Evolutionary conservation across 2,888 invertebrate genomes (phyloP).

Genomic region (Listrodromus nycthemerus): DNA sequence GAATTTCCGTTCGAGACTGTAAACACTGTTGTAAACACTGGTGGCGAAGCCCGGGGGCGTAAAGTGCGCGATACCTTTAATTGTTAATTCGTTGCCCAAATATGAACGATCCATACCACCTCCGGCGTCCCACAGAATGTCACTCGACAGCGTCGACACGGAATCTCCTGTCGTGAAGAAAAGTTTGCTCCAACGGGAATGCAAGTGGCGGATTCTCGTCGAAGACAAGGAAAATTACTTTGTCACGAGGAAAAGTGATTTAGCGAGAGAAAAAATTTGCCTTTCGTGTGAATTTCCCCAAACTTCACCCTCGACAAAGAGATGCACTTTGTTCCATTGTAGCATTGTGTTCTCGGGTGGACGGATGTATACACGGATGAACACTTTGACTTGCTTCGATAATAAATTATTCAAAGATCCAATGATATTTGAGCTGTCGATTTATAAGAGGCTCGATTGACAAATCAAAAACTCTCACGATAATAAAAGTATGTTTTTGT

Average conservation of each 20-base stretch:
- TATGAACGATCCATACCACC: neutral
- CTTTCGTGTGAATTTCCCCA: too few species aligned
- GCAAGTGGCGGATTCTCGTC: too few species aligned
- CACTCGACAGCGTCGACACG: neutral
- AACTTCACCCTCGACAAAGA: too few species aligned
- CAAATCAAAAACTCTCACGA: neutral
- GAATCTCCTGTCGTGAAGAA: neutral
- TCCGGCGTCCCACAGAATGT: neutral
- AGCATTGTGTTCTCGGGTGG: too few species aligned
- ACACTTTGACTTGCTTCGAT: neutral
- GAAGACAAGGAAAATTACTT: too few species aligned
- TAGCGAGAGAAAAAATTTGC: too few species aligned
- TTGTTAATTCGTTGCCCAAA: constrained; percentile 58
- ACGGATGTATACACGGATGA: neutral
- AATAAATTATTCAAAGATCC: neutral
- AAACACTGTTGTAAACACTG: constrained; percentile 45
- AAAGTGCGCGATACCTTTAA: constrained; percentile 56
- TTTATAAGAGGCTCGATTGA: neutral
- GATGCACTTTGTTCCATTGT: too few species aligned
- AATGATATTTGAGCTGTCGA: neutral
- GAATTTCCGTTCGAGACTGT: constrained; percentile 64
- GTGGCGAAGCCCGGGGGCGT: neutral
- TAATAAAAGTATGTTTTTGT: neutral
- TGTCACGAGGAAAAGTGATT: too few species aligned
- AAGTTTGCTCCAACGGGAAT: too few species aligned